phyloP scores from a whole-genome alignment of 2,888 invertebrate genomes.

The Ptychoptera albimana region DNA sequence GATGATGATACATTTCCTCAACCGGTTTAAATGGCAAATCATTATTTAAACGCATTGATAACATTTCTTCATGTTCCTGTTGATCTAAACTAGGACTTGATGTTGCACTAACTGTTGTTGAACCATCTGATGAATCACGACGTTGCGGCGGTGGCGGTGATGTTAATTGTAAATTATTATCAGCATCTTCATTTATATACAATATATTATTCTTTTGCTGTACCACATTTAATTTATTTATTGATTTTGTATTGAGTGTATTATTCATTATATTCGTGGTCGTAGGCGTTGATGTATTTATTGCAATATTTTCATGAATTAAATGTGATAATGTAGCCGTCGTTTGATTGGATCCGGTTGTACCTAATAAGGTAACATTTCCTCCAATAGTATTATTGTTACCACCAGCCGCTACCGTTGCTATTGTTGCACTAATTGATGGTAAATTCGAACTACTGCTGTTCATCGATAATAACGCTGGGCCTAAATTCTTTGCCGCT shows the following conservation, averaged over 20 bases:
- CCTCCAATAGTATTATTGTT: slow-evolving; percentile 11
- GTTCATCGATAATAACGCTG: slow-evolving; percentile 25
- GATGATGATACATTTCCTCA: slow-evolving; percentile 27
- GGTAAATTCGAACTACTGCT: slow-evolving; percentile 1
- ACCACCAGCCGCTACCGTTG: slow-evolving; percentile 14
- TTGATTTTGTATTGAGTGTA: background rate
- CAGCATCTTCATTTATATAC: background rate
- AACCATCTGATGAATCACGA: slow-evolving; percentile 42
- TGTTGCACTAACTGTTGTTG: slow-evolving; percentile 76
- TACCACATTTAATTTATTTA: background rate
- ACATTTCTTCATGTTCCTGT: slow-evolving; percentile 30
- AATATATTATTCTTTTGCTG: slow-evolving; percentile 1
- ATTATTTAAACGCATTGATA: slow-evolving; percentile 16
- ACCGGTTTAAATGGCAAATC: slow-evolving; percentile 27
- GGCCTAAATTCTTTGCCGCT: slow-evolving; percentile 42
- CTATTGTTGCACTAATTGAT: slow-evolving; percentile 8
- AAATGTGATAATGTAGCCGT: slow-evolving; percentile 20
- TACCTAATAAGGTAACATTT: slow-evolving; percentile 5
- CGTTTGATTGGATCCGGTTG: slow-evolving; percentile 12
- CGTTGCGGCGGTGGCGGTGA: slow-evolving; percentile 19
- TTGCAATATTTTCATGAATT: slow-evolving; percentile 8
- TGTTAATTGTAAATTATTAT: slow-evolving; percentile 12
- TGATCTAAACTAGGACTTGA: slow-evolving; percentile 57
- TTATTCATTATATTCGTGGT: background rate
- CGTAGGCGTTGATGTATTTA: background rate